Evolutionary conservation across 2,888 invertebrate species (phyloP).

Genomic region (Tenthredo notha): DNA sequence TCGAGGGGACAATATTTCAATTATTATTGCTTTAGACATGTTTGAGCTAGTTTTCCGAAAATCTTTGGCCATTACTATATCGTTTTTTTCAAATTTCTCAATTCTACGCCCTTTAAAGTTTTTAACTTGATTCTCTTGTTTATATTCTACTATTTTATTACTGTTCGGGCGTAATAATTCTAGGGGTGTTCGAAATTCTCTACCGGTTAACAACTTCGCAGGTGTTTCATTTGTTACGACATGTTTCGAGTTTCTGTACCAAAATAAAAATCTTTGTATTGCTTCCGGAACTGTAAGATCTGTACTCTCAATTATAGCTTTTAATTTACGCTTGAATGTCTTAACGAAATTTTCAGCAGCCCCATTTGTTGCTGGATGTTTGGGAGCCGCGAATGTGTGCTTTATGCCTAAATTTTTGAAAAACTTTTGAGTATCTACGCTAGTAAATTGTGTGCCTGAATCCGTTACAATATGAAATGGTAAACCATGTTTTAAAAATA

Average conservation of each 20-base stretch:
- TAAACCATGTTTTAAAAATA: conserved; percentile 48
- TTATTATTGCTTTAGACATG: conserved; percentile 2
- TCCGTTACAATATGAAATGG: conserved; percentile 41
- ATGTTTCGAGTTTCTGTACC: conserved; percentile 1
- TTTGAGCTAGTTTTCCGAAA: neutral
- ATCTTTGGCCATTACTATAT: conserved; percentile 9
- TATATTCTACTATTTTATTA: neutral
- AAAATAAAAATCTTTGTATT: conserved; percentile 13
- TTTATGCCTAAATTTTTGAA: conserved; percentile 51
- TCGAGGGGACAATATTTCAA: conserved; percentile 11
- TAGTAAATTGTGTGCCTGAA: conserved; percentile 49
- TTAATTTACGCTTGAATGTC: conserved; percentile 42
- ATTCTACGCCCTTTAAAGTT: neutral
- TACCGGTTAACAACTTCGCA: conserved; percentile 5
- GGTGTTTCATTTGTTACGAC: conserved; percentile 3
- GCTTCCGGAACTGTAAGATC: neutral
- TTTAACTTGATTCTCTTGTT: conserved; percentile 17
- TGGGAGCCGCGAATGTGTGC: conserved; percentile 54
- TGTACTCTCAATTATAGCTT: neutral
- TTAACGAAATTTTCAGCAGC: conserved; percentile 57
- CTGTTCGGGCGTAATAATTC: conserved; percentile 2
- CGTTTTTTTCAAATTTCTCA: neutral
- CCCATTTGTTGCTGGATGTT: conserved; percentile 58
- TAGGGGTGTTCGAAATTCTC: conserved; percentile 12
- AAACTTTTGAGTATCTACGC: conserved; percentile 49